Base-by-base conservation (phyloP, 2,113 vertebrate species). In the Melanocharis versteri region DNA sequence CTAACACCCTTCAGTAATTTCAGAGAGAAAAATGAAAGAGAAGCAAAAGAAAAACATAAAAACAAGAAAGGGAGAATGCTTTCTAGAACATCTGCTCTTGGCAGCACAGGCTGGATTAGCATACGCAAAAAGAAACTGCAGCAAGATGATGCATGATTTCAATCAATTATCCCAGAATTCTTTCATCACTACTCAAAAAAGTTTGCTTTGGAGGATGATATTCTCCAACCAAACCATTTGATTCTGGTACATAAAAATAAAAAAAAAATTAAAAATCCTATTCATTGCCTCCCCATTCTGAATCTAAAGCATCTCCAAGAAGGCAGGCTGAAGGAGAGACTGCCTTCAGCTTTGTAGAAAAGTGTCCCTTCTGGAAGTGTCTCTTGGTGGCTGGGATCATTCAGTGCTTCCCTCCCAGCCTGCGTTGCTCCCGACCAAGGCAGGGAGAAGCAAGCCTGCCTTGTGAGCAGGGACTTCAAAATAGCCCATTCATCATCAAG, bases 371-470 rank as follows among this genome's bases (percentile, higher is more conserved):
- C 35, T 48, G 27, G 11, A 37, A 84, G 42, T n/a, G 31, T 31
- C 42, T 57, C 79, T 37, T 0, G 0, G 31, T 47, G 65, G 24
- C 78, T 57, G 40, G 33, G 35, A 71, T 56, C 44, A 39, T 37
- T 50, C 87, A 72, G 19, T 2, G 0, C 31, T 72, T 51, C 50
- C 73, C 42, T 85, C 65, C 40, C 69, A 83, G 75, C 22, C 64
- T 2, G 0, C 0, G 1, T 2, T 7, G 23, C 50, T 89, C 65
- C 24, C 1, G 3, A 7, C 15, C 2, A 5, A 47, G 40, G 39
- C 10, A 2, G 31, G 28, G 57, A 69, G 77, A 44, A 82, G 40
- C 22, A 72, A 87, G 44, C 22, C n/a, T 40, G 75, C 70, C 64
- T 76, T 26, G 16, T 27, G 42, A 83, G 62, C 11, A 11, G 30